Evolutionary conservation across 1,140 invertebrate genomes (phyloP), one percentile per base, ranked within the genome.

Genomic region (Contarinia nasturtii): DNA sequence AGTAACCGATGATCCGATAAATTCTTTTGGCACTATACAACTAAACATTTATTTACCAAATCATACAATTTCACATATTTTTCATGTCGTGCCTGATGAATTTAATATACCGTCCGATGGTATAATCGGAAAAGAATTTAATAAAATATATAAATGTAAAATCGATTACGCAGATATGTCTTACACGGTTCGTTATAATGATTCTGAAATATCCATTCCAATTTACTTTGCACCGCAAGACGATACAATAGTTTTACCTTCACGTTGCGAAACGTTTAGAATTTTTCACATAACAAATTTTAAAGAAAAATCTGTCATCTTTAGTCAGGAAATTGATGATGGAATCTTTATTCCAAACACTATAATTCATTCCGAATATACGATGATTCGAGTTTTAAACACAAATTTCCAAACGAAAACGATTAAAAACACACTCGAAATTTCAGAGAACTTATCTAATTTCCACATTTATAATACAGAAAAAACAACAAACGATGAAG

Each of bases 321-420:
- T 10, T 4, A 34, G 11, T 17, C 44, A 45, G 27, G 44, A 45
- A 45, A 45, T 45, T 45, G 44, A 7, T 2, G 22, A 45, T 3
- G 22, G 44, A 33, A 20, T 45, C 12, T 45, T 20, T 45, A 19
- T 45, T 12, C 17, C 44, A 11, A 45, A 34, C 12, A 45, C 44
- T 5, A 45, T 45, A 4, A 21, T 45, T n/a, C 18, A 45, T 17
- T 14, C 17, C 7, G 27, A 45, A 21, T 3, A 15, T 14, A 7
- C 44, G 2, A 7, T 33, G 8, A 22, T 45, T 15, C 2, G 44
- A 27, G 15, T 45, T 5, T 21, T 45, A n/a, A 45, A 45, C 22
- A 34, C 44, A n/a, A 45, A 17, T n/a, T 12, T 8, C 15, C 7
- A 34, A 18, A 3, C 17, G 5, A 40, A 21, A 44, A 19, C 17